Evolutionary conservation across 2,888 invertebrate genomes (phyloP), one percentile per base, ranked within the genome.

Genomic region (Agrochola lota): DNA sequence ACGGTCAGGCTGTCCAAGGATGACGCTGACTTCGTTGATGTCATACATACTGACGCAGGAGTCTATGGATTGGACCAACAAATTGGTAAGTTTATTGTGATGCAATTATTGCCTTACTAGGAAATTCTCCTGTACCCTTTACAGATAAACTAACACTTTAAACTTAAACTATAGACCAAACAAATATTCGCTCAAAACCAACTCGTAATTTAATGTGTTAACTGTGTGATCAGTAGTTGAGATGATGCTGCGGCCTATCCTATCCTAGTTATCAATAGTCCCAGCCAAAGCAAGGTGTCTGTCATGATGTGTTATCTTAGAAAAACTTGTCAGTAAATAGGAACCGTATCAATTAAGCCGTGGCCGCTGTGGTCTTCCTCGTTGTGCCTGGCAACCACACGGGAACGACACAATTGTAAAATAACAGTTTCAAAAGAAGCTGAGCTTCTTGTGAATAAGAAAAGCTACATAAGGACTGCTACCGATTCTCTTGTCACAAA

Each of bases 21-120:
- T 0, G 96, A 96, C 68, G 96, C 96, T 0, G 87, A 85, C 0
- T 96, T 92, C 66, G 95, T 96, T 0, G 95, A 95, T 67, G 94
- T 92, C 1, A 93, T 95, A 0, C 96, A 96, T 72, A 94, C 94
- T 0, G 94, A 96, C 67, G 93, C 88, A 1, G 96, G 95, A 0
- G 94, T 95, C 0, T 95, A 91, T 62, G 96, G 96, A 1, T 80
- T 96, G 1, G 85, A 85, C 30, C 91, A 93, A 9, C 52, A 87
- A 20, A 87, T 95, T 17, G 96, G 96, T 96, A 67, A 91, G 94
- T 88, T 11, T 43, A 66, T 77, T 49, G n/a, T 46, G 9, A n/a
- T 49, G 7, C 17, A 68, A n/a, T 23, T 66, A 43, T n/a, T n/a
- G 23, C 15, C 23, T 23, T 23, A 30, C 23, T 64, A 46, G 30